phyloP scores from a whole-genome alignment of 2,797 vertebrate species.

The Setipinna tenuifilis region DNA sequence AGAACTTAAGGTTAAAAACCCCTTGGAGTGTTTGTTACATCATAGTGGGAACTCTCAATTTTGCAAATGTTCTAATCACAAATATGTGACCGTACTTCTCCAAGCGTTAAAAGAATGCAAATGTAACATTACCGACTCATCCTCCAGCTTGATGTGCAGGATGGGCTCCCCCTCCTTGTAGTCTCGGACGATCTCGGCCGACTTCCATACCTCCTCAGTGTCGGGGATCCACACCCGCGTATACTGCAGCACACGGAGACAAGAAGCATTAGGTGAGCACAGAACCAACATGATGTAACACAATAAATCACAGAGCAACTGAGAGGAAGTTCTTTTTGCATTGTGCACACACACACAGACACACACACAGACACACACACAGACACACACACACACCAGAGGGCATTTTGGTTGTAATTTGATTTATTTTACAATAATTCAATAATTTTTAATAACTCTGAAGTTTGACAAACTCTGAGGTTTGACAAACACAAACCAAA shows the following conservation, averaged over 20 bases:
- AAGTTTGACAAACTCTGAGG: not conserved
- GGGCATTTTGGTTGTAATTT: too few relatives aligned
- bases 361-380: not conserved
- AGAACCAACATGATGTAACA: not conserved
- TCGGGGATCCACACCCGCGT: slow-evolving; percentile 96
- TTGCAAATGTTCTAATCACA: too few relatives aligned
- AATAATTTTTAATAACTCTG: too few relatives aligned
- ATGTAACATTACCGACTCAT: slow-evolving; percentile 82
- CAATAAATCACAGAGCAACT: not conserved
- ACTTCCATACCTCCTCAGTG: slow-evolving; percentile 88
- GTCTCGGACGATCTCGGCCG: slow-evolving; percentile 87
- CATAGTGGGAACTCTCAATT: too few relatives aligned
- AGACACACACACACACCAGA: not conserved
- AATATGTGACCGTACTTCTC: too few relatives aligned
- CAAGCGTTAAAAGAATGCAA: too few relatives aligned
- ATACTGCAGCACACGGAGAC: slow-evolving; percentile 69
- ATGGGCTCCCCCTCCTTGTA: slow-evolving; percentile 87
- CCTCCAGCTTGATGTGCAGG: slow-evolving; percentile 86
- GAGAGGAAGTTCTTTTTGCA: not conserved
- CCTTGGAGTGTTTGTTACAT: too few relatives aligned
- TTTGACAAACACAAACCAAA: not conserved
- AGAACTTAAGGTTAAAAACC: too few relatives aligned
- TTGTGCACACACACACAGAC: too few relatives aligned
- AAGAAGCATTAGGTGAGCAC: not conserved
- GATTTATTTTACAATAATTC: too few relatives aligned